Conservation (phyloP, 2,113 vertebrate genomes). For the Atlantisia rogersi region DNA sequence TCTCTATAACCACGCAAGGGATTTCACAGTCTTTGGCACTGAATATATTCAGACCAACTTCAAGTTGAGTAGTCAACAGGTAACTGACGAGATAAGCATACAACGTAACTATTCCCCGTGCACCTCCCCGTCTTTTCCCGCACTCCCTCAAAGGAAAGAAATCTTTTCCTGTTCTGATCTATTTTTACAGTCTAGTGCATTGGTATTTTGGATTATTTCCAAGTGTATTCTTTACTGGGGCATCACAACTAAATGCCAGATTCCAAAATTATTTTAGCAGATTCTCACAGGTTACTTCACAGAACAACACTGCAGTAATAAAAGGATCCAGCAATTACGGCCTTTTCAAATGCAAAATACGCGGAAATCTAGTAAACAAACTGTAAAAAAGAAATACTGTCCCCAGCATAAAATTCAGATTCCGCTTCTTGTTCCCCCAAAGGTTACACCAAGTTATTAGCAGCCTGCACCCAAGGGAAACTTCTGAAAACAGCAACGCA, state of each 20-base stretch:
- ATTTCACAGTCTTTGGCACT: not conserved
- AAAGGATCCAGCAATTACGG: constrained; percentile 55
- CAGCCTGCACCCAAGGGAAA: not conserved
- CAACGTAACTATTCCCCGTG: not conserved
- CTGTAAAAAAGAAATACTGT: not conserved
- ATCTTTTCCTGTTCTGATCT: constrained; percentile 64
- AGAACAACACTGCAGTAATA: constrained; percentile 58
- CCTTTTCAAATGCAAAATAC: constrained; percentile 71
- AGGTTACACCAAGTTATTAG: not conserved
- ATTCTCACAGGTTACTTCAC: constrained; percentile 54
- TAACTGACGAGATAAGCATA: not conserved
- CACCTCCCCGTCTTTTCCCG: constrained; percentile 7
- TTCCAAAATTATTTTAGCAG: constrained; percentile 73
- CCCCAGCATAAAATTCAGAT: not conserved
- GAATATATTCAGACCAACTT: not conserved
- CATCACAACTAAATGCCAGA: constrained; percentile 72
- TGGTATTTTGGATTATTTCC: constrained; percentile 76
- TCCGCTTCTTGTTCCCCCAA: constrained; percentile 14
- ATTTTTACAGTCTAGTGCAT: constrained; percentile 78
- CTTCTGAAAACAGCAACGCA: not conserved
- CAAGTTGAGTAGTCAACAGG: constrained; percentile 53
- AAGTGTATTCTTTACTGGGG: constrained; percentile 68
- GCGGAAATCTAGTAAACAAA: constrained; percentile 51
- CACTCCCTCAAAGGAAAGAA: constrained; percentile 56
- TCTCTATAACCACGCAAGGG: not conserved